Base-by-base conservation (phyloP, 2,797 vertebrate species). In the Chloroceryle inda region DNA sequence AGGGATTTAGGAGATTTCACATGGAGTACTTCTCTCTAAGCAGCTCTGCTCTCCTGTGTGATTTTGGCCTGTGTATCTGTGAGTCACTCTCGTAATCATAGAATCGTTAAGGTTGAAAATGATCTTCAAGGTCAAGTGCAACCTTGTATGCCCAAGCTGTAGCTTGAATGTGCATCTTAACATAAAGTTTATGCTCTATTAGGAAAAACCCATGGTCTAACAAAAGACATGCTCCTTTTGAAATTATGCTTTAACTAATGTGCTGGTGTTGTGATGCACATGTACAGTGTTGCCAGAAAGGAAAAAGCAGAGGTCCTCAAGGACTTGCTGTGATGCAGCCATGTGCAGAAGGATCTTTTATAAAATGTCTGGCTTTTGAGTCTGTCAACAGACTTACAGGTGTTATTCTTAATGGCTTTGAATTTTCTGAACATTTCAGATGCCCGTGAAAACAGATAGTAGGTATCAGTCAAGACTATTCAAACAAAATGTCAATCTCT, bases 261-360 rank as follows among this genome's bases (percentile, higher is more conserved):
- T 3, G 29, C n/a, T 53, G 55, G 2, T 68, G 21, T 14, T 69
- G 40, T 16, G 35, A 3, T 0, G 1, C 14, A 0, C 5, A 4
- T 5, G 13, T 44, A 3, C 23, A 29, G 17, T 27, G 68, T 49
- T 38, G 5, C 20, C 29, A 55, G 61, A 19, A 38, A 73, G 24
- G 26, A 20, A n/a, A 40, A 49, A 53, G 4, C 38, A 44, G 42
- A 23, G 79, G 59, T 13, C 31, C 37, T 38, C 38, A 7, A 62
- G 33, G 68, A 37, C n/a, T 16, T 78, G 52, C 40, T 66, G 37
- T 56, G 42, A 24, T 23, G 31, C 16, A 62, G 4, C 17, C 17
- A 20, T 29, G 10, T 24, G 31, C 31, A 55, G 53, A 55, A 77
- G 26, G 23, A 29, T 27, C 50, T 59, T 44, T 27, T 26, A 33